These are phyloP conservation scores for Aphidius colemani DNA, from an alignment of 2,888 invertebrate species.

Conservation along the genomic window DNA sequence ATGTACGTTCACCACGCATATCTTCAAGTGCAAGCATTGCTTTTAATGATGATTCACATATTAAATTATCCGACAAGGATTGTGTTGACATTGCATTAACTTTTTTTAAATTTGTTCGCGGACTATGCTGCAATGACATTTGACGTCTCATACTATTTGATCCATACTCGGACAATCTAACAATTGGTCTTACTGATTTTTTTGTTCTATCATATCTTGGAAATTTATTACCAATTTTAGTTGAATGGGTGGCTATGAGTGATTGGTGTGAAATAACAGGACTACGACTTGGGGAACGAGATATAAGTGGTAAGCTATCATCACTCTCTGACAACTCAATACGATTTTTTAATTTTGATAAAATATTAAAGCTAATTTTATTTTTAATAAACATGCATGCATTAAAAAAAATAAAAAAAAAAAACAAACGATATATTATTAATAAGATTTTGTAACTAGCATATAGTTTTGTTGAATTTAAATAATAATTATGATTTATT, in stretches of 20 bases:
- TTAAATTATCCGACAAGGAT: slow-evolving; percentile 50
- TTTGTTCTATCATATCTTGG: slow-evolving; percentile 38
- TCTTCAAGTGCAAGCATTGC: slow-evolving; percentile 66
- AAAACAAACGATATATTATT: slow-evolving; percentile 7
- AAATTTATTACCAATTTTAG: slow-evolving; percentile 39
- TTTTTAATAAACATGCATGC: slow-evolving; percentile 41
- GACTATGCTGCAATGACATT: slow-evolving; percentile 32
- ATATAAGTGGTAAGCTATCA: slow-evolving; percentile 43
- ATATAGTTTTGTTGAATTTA: not conserved
- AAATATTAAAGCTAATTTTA: slow-evolving; percentile 46
- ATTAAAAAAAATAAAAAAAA: slow-evolving; percentile 37
- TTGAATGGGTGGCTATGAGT: slow-evolving; percentile 31
- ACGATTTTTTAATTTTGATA: slow-evolving; percentile 45
- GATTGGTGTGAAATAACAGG: slow-evolving; percentile 36
- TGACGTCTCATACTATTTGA: slow-evolving; percentile 31
- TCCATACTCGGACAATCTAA: slow-evolving; percentile 39
- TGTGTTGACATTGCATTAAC: slow-evolving; percentile 31
- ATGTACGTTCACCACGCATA: slow-evolving; percentile 63
- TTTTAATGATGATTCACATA: slow-evolving; percentile 55
- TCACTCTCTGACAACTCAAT: slow-evolving; percentile 47
- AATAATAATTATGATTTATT: not conserved
- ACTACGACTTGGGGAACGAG: slow-evolving; percentile 36
- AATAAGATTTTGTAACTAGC: not conserved
- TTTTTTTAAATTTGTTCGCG: slow-evolving; percentile 28
- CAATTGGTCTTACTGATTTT: slow-evolving; percentile 31